Base-by-base conservation (phyloP, 2,113 vertebrate species). In the Bubo bubo region DNA sequence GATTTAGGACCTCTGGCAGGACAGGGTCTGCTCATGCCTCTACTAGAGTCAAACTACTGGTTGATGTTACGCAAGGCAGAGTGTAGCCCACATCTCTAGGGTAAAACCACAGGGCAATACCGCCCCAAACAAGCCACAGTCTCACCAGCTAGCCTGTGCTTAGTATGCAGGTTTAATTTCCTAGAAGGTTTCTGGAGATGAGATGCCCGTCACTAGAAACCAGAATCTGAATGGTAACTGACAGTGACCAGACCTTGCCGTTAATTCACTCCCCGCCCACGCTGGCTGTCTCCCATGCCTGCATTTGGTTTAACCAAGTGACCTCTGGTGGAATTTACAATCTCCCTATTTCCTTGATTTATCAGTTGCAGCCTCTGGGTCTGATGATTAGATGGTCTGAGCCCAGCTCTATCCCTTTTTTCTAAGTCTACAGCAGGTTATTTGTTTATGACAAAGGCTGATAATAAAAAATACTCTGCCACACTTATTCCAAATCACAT, bases 381-480 rank as follows among this genome's bases (percentile, higher is more conserved):
- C 84, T 79, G 90, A 82, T 93, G 70, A 87, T 94, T 56, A 72
- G 95, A 85, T 82, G 84, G 52, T 58, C 56, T 39, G 45, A 93
- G 74, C 35, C 20, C 43, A 71, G 70, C 35, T 90, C 62, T 76
- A 8, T 45, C 30, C 13, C 39, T 84, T 90, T 91, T 72, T 68
- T 52, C 35, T 14, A 28, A 56, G 27, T n/a, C 82, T 90, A 53
- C 45, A 59, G 77, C 81, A 87, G 73, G 77, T 87, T 94, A 90
- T 94, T 95, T 96, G 93, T 94, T 96, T 96, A 93, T 88, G 63
- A 96, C 70, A 96, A 85, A 87, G 53, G 49, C 87, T 85, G 90
- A 76, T 85, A 80, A 85, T 72, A 96, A 95, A 95, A 89, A 75
- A 43, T 30, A 75, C 34, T 82, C 81, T 49, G 56, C 53, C 81